phyloP scores from a whole-genome alignment of 1,140 invertebrate species.

The Aricia agestis region DNA sequence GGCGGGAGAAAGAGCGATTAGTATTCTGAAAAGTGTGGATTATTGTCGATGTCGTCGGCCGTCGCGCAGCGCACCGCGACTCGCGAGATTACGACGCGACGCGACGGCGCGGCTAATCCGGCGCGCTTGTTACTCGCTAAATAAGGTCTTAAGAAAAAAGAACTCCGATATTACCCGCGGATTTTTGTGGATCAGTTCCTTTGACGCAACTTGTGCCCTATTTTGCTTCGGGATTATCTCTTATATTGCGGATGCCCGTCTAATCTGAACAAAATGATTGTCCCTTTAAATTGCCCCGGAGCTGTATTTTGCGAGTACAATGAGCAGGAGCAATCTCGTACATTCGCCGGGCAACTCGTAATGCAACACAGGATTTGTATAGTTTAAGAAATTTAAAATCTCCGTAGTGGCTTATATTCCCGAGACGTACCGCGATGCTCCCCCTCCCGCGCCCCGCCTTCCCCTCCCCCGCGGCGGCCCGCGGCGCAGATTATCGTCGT shows the following conservation, averaged over 20 bases:
- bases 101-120: background rate
- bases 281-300: background rate
- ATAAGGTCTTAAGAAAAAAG: slow-evolving; percentile 1
- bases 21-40: slow-evolving; percentile 2
- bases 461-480: background rate
- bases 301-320: background rate
- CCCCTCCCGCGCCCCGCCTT: background rate
- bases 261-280: background rate
- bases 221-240: background rate
- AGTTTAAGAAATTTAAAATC: slow-evolving; percentile 1
- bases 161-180: slow-evolving; percentile 4
- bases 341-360: background rate
- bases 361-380: background rate
- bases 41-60: background rate
- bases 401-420: background rate
- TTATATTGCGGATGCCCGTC: background rate
- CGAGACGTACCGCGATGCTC: too few species aligned
- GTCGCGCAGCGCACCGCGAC: background rate
- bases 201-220: background rate
- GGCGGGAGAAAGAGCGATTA: background rate
- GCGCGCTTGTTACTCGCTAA: slow-evolving; percentile 2
- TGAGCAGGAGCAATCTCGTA: background rate
- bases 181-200: background rate
- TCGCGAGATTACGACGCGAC: background rate
- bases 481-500: background rate